Evolutionary conservation across 2,113 vertebrate genomes (phyloP).

Genomic region (Camelus dromedarius): DNA sequence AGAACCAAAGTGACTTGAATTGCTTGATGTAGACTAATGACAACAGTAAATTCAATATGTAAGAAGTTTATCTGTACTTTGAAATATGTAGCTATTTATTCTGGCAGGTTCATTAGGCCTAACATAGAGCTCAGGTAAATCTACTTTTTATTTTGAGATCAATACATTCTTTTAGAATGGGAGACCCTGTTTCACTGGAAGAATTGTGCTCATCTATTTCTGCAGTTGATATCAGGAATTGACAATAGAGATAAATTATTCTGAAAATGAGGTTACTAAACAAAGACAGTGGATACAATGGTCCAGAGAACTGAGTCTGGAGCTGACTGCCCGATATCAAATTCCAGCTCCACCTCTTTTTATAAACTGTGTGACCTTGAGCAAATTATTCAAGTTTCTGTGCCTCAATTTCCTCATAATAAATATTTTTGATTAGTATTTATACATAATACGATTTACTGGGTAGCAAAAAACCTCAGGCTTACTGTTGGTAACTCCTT

Average conservation of each 20-base stretch:
- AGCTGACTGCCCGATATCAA: not conserved
- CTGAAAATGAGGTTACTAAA: not conserved
- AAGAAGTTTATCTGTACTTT: not conserved
- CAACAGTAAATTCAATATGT: not conserved
- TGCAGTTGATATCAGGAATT: not conserved
- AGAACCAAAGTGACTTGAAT: not conserved
- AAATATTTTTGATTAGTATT: not conserved
- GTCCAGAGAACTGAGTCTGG: not conserved
- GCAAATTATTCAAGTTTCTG: not conserved
- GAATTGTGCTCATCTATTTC: not conserved
- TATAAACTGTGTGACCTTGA: not conserved
- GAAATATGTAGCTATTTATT: not conserved
- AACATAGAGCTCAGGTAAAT: not conserved
- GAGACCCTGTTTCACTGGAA: not conserved
- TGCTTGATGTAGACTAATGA: not conserved
- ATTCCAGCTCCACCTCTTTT: conserved; percentile 13
- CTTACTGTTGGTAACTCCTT: not conserved
- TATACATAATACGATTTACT: not conserved
- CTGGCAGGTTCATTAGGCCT: not conserved
- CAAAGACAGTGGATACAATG: not conserved
- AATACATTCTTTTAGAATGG: not conserved
- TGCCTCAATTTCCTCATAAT: not conserved
- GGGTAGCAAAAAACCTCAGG: not conserved
- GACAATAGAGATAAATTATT: not conserved
- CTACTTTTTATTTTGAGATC: not conserved